Evolutionary conservation across 2,797 vertebrate genomes (phyloP).

Genomic region (Aeoliscus strigatus): DNA sequence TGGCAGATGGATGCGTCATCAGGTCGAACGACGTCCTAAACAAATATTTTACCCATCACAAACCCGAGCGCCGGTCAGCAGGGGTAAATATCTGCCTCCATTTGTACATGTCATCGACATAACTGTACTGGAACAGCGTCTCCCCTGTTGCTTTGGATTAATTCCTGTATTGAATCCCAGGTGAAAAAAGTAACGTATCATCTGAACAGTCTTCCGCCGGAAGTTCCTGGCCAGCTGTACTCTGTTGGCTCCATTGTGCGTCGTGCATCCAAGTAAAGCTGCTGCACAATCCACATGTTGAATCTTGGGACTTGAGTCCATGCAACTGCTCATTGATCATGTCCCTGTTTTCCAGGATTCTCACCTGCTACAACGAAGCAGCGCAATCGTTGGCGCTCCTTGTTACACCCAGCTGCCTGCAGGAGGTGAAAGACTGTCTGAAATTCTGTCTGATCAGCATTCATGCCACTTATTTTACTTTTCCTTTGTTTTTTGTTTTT

Average conservation of each 20-base stretch:
- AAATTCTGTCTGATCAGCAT: background rate
- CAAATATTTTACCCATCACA: constrained; percentile 80
- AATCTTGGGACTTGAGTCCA: background rate
- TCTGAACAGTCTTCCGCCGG: constrained; percentile 69
- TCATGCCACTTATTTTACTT: background rate
- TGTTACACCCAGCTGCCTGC: constrained; percentile 59
- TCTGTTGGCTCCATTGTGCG: constrained; percentile 62
- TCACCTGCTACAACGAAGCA: constrained; percentile 58
- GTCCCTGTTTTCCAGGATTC: constrained; percentile 59
- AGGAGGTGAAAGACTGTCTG: constrained; percentile 37
- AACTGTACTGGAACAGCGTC: background rate
- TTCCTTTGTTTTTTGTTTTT: constrained; percentile 11
- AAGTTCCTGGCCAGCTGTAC: constrained; percentile 63
- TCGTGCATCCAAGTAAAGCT: constrained; percentile 68
- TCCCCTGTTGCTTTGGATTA: background rate
- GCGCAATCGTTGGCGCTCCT: constrained; percentile 47
- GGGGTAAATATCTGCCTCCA: constrained; percentile 64
- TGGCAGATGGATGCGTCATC: constrained; percentile 85
- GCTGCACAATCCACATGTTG: background rate
- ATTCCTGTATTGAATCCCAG: constrained; percentile 27
- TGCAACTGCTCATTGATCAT: background rate
- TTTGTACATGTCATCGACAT: background rate
- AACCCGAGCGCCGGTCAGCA: constrained; percentile 54
- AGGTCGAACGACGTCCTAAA: constrained; percentile 79
- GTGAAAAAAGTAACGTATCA: constrained; percentile 64